These are phyloP conservation scores for Seriola rivoliana DNA, from an alignment of 2,113 vertebrate genomes.

Conservation along the genomic window DNA sequence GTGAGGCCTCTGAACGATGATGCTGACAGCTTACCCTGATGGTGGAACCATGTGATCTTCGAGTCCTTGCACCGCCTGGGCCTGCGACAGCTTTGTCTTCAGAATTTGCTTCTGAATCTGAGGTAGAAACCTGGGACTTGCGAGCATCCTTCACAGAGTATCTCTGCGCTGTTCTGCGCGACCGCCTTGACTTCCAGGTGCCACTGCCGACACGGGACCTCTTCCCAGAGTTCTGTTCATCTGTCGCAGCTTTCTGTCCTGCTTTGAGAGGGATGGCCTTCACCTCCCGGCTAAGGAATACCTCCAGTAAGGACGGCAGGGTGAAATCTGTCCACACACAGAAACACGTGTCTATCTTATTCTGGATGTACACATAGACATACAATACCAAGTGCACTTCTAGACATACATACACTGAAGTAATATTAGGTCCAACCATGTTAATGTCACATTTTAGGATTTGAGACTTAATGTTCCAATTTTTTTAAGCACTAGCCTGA, in stretches of 20 bases:
- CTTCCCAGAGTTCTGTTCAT: conserved; percentile 83
- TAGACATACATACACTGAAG: not conserved
- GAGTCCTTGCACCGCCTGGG: conserved; percentile 73
- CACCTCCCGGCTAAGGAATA: conserved; percentile 88
- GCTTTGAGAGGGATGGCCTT: conserved; percentile 79
- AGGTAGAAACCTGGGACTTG: conserved; percentile 92
- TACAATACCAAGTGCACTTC: not conserved
- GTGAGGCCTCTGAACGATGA: conserved; percentile 71
- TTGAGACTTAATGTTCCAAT: not conserved
- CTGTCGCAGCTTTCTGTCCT: conserved; percentile 86
- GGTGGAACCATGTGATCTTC: conserved; percentile 84
- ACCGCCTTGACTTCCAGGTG: conserved; percentile 85
- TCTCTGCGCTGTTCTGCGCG: conserved; percentile 87
- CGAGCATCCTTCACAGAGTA: conserved; percentile 92
- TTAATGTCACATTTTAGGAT: conserved; percentile 3
- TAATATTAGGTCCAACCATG: not conserved
- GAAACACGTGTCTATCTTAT: not conserved
- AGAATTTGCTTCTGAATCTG: conserved; percentile 92
- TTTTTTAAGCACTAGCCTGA: not conserved
- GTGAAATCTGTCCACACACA: conserved; percentile 87
- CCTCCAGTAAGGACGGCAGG: conserved; percentile 86
- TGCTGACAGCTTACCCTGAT: conserved; percentile 80
- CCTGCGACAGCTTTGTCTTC: conserved; percentile 85
- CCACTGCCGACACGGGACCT: conserved; percentile 75
- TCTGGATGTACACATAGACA: not conserved